Conservation (phyloP, 2,113 vertebrate species). For the Misgurnus mizolepis region DNA sequence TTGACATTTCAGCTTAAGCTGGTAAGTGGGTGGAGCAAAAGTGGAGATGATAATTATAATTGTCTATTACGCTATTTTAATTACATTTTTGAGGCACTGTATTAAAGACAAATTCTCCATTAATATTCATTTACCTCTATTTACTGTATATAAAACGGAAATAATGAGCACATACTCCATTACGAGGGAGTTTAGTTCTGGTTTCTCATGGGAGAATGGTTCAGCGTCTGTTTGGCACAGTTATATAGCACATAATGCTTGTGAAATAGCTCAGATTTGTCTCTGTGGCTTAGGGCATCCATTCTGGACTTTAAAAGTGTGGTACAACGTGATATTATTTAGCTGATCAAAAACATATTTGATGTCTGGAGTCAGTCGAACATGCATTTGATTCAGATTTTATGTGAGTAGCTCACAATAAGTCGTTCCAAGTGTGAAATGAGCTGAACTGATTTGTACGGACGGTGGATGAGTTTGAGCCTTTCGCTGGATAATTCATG, state of each 20-base stretch:
- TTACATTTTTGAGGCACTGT: constrained; percentile 15
- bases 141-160: constrained; percentile 38
- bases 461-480: constrained; percentile 36
- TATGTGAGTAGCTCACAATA: constrained; percentile 35
- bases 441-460: constrained; percentile 36
- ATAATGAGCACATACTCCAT: constrained; percentile 41
- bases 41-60: not conserved
- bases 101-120: constrained; percentile 40
- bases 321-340: constrained; percentile 24
- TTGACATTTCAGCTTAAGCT: not conserved
- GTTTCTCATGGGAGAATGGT: constrained; percentile 3
- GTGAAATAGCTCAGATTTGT: constrained; percentile 1
- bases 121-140: constrained; percentile 48
- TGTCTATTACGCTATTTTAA: constrained; percentile 16
- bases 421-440: constrained; percentile 34
- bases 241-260: constrained; percentile 15
- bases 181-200: constrained; percentile 41
- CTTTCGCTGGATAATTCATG: constrained; percentile 36
- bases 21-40: not conserved
- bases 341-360: constrained; percentile 30
- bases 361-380: constrained; percentile 5
- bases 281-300: constrained; percentile 5
- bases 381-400: constrained; percentile 32
- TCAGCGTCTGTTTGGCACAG: constrained; percentile 34
- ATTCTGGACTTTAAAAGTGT: constrained; percentile 15